These are phyloP conservation scores for Phoebastria nigripes DNA, from an alignment of 2,797 vertebrate species.

Conservation along the genomic window DNA sequence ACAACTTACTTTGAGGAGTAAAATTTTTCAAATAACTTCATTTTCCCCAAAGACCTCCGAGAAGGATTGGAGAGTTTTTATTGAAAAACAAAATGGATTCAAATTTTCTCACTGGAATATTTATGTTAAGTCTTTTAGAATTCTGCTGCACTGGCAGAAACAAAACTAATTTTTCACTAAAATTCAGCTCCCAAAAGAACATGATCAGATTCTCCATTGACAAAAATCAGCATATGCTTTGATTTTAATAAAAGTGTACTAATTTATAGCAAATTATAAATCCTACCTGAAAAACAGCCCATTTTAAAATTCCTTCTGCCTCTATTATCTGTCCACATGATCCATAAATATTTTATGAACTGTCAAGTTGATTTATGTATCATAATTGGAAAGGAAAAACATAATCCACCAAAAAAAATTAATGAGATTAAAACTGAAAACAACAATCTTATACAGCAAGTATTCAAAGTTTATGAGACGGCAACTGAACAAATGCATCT, in stretches of 20 bases:
- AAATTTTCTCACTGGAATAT: background rate
- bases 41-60: background rate
- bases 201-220: background rate
- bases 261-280: background rate
- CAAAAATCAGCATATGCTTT: background rate
- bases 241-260: background rate
- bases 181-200: background rate
- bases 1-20: background rate
- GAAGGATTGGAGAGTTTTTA: background rate
- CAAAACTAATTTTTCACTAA: background rate
- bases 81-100: background rate
- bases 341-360: background rate
- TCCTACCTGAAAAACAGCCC: background rate
- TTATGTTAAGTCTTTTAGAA: background rate
- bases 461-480: background rate
- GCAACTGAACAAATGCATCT: background rate
- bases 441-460: background rate
- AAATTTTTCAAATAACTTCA: background rate
- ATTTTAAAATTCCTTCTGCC: background rate
- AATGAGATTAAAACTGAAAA: background rate
- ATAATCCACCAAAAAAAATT: background rate
- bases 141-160: background rate
- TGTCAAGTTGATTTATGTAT: background rate
- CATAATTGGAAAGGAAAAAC: background rate
- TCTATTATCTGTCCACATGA: background rate